Conservation (phyloP, 2,797 vertebrate species). For the Mus minutoides region DNA sequence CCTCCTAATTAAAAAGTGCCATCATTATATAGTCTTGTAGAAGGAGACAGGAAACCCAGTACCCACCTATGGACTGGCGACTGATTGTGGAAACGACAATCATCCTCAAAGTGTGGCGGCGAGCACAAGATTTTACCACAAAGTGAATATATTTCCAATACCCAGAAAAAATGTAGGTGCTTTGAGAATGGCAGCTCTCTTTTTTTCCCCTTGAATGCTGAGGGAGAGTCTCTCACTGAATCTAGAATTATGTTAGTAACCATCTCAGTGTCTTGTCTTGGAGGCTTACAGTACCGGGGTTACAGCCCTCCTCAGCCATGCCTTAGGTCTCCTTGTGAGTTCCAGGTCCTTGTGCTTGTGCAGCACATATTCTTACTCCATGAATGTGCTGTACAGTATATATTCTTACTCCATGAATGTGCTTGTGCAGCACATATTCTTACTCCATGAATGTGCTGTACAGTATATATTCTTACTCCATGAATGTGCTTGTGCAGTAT, state of each 20-base stretch:
- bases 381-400: too few species aligned
- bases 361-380: neutral
- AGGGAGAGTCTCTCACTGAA: neutral
- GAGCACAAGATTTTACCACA: neutral
- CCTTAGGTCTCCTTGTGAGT: neutral
- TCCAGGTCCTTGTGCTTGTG: too few species aligned
- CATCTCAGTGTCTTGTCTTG: neutral
- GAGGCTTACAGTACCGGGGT: too few species aligned
- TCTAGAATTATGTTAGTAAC: neutral
- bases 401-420: neutral
- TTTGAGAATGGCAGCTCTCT: neutral
- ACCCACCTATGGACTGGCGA: neutral
- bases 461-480: too few species aligned
- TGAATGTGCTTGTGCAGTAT: too few species aligned
- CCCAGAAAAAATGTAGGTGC: neutral
- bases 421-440: neutral
- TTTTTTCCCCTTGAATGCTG: neutral
- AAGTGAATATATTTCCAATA: conserved; percentile 1
- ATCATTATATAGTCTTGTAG: conserved; percentile 55
- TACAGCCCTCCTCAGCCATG: neutral
- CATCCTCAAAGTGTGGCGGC: neutral
- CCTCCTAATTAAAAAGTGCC: conserved; percentile 75
- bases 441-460: neutral
- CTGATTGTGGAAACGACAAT: neutral
- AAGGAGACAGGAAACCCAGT: conserved; percentile 60